Percentiles rank a stretch among this genome's conserved stretches.
These are phyloP conservation scores for Chaenocephalus aceratus DNA, from an alignment of 2,113 vertebrate genomes.

Conservation along the genomic window DNA sequence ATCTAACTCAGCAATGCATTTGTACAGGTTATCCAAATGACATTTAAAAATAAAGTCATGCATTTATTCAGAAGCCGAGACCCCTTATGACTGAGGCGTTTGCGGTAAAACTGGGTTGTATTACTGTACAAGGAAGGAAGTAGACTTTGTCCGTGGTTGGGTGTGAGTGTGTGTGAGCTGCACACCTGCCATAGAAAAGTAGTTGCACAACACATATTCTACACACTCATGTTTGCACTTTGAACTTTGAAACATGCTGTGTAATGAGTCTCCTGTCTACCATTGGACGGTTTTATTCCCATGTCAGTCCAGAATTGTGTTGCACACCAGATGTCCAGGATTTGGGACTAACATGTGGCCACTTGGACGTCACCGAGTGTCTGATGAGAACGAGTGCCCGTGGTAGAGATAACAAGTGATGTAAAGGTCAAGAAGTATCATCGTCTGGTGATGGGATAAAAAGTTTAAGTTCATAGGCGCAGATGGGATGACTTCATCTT, in stretches of 20 bases:
- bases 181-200: slow-evolving; percentile 46
- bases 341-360: not conserved
- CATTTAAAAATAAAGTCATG: too few relatives aligned
- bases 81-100: too few relatives aligned
- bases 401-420: slow-evolving; percentile 29
- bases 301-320: not conserved
- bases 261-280: not conserved
- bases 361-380: not conserved
- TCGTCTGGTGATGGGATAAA: not conserved
- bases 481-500: too few relatives aligned
- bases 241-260: slow-evolving; percentile 53
- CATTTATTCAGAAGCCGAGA: too few relatives aligned
- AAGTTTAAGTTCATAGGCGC: not conserved
- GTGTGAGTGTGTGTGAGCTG: slow-evolving; percentile 23
- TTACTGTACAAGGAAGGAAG: not conserved
- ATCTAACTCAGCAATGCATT: too few relatives aligned
- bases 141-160: slow-evolving; percentile 43
- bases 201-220: slow-evolving; percentile 17
- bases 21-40: too few relatives aligned
- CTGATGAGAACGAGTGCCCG: slow-evolving; percentile 23
- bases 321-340: slow-evolving; percentile 7
- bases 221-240: not conserved
- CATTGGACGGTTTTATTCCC: slow-evolving; percentile 1
- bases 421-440: not conserved
- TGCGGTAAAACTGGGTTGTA: not conserved